Evolutionary conservation across 2,113 vertebrate genomes (phyloP).

Genomic region (Neotoma lepida): DNA sequence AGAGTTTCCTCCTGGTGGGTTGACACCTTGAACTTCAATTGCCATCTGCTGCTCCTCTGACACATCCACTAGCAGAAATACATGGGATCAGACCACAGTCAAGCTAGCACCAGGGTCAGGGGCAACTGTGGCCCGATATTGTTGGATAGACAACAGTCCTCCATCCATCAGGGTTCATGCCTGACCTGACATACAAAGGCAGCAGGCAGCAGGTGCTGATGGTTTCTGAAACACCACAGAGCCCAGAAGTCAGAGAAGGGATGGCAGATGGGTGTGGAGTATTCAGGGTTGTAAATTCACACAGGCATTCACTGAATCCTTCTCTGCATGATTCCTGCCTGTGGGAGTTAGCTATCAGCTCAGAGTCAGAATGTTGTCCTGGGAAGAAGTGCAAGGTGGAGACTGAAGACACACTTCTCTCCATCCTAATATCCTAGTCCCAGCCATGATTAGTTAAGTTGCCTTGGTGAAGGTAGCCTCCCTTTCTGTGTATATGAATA

Average conservation of each 20-base stretch:
- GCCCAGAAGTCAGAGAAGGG: neutral
- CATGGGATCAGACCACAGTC: neutral
- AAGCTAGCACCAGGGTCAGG: neutral
- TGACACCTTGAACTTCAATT: too few relatives aligned
- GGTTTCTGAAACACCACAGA: neutral
- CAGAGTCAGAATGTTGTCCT: neutral
- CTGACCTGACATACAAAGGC: neutral
- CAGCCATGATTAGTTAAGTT: neutral
- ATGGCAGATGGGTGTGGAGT: neutral
- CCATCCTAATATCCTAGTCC: neutral
- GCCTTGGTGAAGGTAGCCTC: neutral
- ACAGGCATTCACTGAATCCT: neutral
- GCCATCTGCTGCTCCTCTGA: too few relatives aligned
- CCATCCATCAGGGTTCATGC: too few relatives aligned
- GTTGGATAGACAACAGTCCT: neutral
- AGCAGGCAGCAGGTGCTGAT: neutral
- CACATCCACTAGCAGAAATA: too few relatives aligned
- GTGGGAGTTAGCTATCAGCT: too few relatives aligned
- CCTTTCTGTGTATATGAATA: neutral
- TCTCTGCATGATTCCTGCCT: too few relatives aligned
- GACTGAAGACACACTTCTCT: neutral
- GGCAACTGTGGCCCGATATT: accelerated
- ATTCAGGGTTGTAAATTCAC: neutral
- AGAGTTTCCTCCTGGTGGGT: too few relatives aligned
- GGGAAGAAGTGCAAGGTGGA: too few relatives aligned